Percentiles rank a stretch among this genome's conserved stretches.
Evolutionary conservation across 2,888 invertebrate species (phyloP).

Genomic region (Leucania comma): DNA sequence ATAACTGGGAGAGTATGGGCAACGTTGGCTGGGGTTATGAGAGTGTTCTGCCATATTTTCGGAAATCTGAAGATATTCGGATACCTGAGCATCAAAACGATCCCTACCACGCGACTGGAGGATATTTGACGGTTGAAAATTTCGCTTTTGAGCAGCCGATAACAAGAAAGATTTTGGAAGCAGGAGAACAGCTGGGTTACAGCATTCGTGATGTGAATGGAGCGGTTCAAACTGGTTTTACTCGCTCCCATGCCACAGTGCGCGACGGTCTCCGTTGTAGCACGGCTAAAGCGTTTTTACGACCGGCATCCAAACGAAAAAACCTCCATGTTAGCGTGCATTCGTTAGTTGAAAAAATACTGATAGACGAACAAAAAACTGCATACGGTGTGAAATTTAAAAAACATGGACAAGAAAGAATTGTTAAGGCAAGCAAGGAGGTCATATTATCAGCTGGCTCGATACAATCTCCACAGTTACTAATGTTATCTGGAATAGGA

Average conservation of each 20-base stretch:
- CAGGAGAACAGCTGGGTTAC: slow-evolving; percentile 93
- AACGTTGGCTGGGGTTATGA: slow-evolving; percentile 95
- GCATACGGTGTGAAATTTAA: slow-evolving; percentile 93
- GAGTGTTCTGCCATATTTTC: slow-evolving; percentile 94
- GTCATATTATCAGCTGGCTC: slow-evolving; percentile 96
- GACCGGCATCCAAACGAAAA: slow-evolving; percentile 92
- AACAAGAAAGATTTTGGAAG: slow-evolving; percentile 92
- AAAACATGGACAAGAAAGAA: slow-evolving; percentile 88
- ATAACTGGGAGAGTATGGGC: slow-evolving; percentile 95
- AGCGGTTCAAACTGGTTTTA: slow-evolving; percentile 94
- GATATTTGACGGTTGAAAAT: slow-evolving; percentile 94
- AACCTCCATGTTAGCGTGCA: slow-evolving; percentile 94
- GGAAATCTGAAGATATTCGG: slow-evolving; percentile 94
- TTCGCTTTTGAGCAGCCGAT: slow-evolving; percentile 93
- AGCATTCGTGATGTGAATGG: slow-evolving; percentile 94
- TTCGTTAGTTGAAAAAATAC: slow-evolving; percentile 92
- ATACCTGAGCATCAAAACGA: slow-evolving; percentile 91
- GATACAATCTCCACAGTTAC: slow-evolving; percentile 95
- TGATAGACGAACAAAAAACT: slow-evolving; percentile 91
- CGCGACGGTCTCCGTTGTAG: slow-evolving; percentile 95
- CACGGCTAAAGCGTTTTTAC: slow-evolving; percentile 95
- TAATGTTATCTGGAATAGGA: slow-evolving; percentile 97
- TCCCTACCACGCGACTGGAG: slow-evolving; percentile 93
- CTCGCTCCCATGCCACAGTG: slow-evolving; percentile 94
- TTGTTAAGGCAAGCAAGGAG: slow-evolving; percentile 93